phyloP scores from a whole-genome alignment of 2,113 vertebrate genomes.

The Callipepla squamata region DNA sequence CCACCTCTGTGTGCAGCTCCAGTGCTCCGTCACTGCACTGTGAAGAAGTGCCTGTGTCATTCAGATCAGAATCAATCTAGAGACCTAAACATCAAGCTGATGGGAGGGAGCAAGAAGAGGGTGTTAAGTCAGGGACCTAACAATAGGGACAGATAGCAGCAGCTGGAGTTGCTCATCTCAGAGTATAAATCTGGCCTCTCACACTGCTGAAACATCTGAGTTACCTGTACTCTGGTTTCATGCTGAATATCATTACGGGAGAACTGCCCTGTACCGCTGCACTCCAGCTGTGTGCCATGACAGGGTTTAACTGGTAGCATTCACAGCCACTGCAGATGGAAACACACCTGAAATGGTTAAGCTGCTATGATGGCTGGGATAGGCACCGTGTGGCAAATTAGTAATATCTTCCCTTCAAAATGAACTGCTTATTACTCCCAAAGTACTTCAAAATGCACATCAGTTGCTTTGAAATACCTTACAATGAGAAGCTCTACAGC shows the following conservation, averaged over 20 bases:
- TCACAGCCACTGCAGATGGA: not conserved
- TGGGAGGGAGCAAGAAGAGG: not conserved
- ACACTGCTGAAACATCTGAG: not conserved
- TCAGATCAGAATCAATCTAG: not conserved
- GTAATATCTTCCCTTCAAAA: not conserved
- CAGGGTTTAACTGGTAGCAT: not conserved
- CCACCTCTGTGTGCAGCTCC: too few relatives aligned
- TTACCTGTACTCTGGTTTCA: not conserved
- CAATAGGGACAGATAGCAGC: not conserved
- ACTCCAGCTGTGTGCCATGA: accelerated
- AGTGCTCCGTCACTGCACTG: too few relatives aligned
- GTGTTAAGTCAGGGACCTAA: not conserved
- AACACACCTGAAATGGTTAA: not conserved
- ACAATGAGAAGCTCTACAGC: not conserved
- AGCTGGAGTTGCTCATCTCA: not conserved
- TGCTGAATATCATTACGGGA: accelerated
- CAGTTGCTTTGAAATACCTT: not conserved
- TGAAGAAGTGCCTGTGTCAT: too few relatives aligned
- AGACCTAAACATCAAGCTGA: not conserved
- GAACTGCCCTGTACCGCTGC: too few relatives aligned
- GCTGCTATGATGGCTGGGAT: not conserved
- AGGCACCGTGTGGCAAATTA: not conserved
- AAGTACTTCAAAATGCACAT: not conserved
- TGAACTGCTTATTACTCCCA: not conserved
- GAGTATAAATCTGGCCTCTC: not conserved